Evolutionary conservation across 2,113 vertebrate species (phyloP), one percentile per base, ranked within the genome.

Genomic region (Heterocephalus glaber): DNA sequence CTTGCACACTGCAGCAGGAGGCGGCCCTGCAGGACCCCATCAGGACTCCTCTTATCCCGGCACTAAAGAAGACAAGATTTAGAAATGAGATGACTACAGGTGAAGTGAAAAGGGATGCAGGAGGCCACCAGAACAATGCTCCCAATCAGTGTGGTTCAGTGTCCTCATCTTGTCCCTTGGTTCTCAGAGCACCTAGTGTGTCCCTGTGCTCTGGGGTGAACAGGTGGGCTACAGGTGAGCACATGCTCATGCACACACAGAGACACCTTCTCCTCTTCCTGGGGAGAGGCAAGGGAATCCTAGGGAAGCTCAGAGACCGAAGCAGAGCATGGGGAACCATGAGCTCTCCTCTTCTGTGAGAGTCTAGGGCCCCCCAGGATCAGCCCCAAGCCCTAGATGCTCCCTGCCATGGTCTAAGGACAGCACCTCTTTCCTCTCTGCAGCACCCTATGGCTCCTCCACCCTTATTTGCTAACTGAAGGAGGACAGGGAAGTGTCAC

Each of bases 191-290:
- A 49, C 54, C 12, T 3, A 41, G 16, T 16, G 0, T 22, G 38
- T 4, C 86, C 38, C 26, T 10, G 19, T 2, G 44, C 38, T 52
- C 5, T 49, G 10, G 10, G 6, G 24, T 47, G 9, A 35, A 19
- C 5, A 28, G 5, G 13, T 12, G 9, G 38, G 14, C 0, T 5
- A 5, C 26, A 77, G 54, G 6, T 9, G 19, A 61, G 61, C 2
- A 8, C 9, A 20, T 0, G 0, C 1, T 41, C 7, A 28, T 16
- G 4, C 30, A 26, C 14, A 24, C 5, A 22, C 2, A 0, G 1
- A 20, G 30, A 33, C 7, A 5, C 16, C 49, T 44, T 56, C 38
- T 87, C 12, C n/a, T 33, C 74, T 41, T 38, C 10, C 41, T 44
- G 44, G 13, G 7, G 20, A 77, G 47, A 33, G 2, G 0, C 35